Percentiles rank a stretch among this genome's conserved stretches.
Conservation (phyloP, 2,888 invertebrate genomes). For the Lasioglossum oenotherae region DNA sequence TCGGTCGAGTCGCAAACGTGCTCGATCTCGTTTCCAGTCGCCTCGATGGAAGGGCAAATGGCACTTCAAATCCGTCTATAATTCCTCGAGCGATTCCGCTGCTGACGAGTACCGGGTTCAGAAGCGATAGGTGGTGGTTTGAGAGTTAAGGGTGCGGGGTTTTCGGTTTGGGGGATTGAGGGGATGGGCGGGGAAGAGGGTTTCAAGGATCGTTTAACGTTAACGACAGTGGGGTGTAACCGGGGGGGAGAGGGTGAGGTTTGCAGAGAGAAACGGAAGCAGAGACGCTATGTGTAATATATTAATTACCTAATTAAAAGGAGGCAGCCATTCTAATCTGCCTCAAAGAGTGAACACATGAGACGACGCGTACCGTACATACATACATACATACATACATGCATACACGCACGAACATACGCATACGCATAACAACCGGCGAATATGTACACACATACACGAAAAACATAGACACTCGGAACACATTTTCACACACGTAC, state of each 20-base stretch:
- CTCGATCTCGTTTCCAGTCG: slow-evolving; percentile 61
- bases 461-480: slow-evolving; percentile 18
- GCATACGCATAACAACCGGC: slow-evolving; percentile 32
- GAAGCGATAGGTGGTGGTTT: slow-evolving; percentile 7
- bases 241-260: slow-evolving; percentile 28
- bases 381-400: slow-evolving; percentile 20
- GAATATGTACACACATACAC: slow-evolving; percentile 12
- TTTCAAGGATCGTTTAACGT: slow-evolving; percentile 17
- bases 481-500: slow-evolving; percentile 13
- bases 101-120: slow-evolving; percentile 39
- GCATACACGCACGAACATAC: slow-evolving; percentile 19
- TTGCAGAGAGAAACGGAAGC: slow-evolving; percentile 60
- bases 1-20: slow-evolving; percentile 40
- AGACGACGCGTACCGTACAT: slow-evolving; percentile 52
- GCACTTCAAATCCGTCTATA: slow-evolving; percentile 77
- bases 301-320: slow-evolving; percentile 82
- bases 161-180: not conserved
- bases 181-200: not conserved
- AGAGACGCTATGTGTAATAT: slow-evolving; percentile 80
- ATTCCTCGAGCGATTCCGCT: slow-evolving; percentile 70
- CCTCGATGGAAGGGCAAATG: slow-evolving; percentile 71
- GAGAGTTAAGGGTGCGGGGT: not conserved
- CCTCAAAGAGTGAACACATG: slow-evolving; percentile 55
- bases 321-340: slow-evolving; percentile 80
- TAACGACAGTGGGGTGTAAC: slow-evolving; percentile 15